Evolutionary conservation across 1,140 invertebrate species (phyloP).

Genomic region (Mercenaria mercenaria): DNA sequence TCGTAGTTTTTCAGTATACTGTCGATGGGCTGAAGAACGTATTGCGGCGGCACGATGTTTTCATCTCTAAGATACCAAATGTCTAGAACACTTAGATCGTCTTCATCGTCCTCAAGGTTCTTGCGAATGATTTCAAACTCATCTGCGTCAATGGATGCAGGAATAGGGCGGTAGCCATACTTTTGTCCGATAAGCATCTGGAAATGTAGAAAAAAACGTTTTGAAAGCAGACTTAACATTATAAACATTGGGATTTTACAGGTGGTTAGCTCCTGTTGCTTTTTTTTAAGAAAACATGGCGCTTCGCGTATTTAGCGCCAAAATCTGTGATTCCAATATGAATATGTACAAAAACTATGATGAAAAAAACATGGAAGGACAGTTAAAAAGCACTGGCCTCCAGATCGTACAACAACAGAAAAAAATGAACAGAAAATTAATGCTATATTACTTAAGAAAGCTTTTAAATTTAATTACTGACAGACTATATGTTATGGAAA

Average conservation of each 20-base stretch:
- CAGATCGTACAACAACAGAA: too few species aligned
- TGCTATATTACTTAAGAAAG: too few species aligned
- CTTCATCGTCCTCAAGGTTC: constrained; percentile 25
- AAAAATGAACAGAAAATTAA: too few species aligned
- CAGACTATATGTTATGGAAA: too few species aligned
- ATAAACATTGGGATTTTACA: background rate
- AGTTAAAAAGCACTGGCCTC: too few species aligned
- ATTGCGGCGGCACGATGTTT: constrained; percentile 95
- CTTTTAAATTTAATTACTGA: too few species aligned
- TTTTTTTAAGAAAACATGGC: background rate
- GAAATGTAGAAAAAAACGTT: constrained; percentile 3
- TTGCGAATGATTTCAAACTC: constrained; percentile 69
- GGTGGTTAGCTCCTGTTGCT: background rate
- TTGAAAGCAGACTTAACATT: background rate
- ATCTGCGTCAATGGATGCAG: constrained; percentile 58
- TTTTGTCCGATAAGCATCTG: constrained; percentile 74
- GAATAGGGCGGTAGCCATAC: constrained; percentile 76
- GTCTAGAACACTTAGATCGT: constrained; percentile 90
- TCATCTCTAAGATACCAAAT: constrained; percentile 98
- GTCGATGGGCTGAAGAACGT: constrained; percentile 90
- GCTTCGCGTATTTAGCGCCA: too few species aligned
- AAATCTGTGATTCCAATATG: too few species aligned
- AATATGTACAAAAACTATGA: too few species aligned
- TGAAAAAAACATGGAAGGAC: too few species aligned
- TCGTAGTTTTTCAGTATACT: constrained; percentile 59